phyloP scores from a whole-genome alignment of 2,888 invertebrate genomes.

The Morpho helenor region DNA sequence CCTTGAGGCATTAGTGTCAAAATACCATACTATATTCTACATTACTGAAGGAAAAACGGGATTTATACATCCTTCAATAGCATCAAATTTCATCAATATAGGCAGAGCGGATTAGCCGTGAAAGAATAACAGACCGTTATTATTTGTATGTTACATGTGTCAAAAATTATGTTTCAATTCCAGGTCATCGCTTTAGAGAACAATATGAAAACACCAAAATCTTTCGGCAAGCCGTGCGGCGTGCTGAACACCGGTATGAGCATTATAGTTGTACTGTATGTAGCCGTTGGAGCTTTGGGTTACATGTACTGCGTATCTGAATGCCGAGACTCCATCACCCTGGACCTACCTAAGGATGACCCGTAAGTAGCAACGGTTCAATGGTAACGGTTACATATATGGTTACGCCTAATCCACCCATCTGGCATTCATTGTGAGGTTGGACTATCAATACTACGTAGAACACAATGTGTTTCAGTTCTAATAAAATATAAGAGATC shows the following conservation, averaged over 20 bases:
- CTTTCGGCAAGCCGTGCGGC: constrained; percentile 87
- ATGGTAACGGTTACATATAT: too few relatives aligned
- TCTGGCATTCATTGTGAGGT: too few relatives aligned
- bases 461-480: not conserved
- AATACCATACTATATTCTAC: too few relatives aligned
- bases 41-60: too few relatives aligned
- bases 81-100: too few relatives aligned
- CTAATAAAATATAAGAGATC: not conserved
- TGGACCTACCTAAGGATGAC: constrained; percentile 83
- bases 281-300: constrained; percentile 89
- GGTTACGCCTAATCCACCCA: too few relatives aligned
- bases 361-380: constrained; percentile 39
- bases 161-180: not conserved
- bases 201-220: constrained; percentile 91
- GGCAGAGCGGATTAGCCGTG: too few relatives aligned
- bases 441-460: too few relatives aligned
- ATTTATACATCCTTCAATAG: too few relatives aligned
- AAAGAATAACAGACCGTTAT: too few relatives aligned
- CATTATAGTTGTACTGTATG: constrained; percentile 87
- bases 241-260: constrained; percentile 91
- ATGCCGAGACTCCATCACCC: constrained; percentile 87
- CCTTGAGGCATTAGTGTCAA: too few relatives aligned
- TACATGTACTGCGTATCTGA: constrained; percentile 87
- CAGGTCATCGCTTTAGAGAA: constrained; percentile 95
- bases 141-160: too few relatives aligned